Percentiles rank a stretch among this genome's conserved stretches.
phyloP scores from a whole-genome alignment of 2,888 invertebrate species.

The Helicoverpa assulta region DNA sequence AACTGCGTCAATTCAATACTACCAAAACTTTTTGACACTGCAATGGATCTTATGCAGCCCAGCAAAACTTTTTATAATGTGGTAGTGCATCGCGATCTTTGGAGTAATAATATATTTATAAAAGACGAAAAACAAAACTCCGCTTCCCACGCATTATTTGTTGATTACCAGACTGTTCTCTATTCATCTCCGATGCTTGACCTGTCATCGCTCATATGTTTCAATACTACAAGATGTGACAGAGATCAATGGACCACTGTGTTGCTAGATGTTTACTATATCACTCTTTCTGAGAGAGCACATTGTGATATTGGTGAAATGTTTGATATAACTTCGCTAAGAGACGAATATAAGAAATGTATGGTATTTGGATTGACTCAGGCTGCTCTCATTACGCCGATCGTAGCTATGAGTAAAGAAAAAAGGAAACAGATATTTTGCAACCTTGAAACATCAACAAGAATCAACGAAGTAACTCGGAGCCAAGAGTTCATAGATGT shows the following conservation, averaged over 20 bases:
- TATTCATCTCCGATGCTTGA: slow-evolving; percentile 93
- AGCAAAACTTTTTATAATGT: slow-evolving; percentile 84
- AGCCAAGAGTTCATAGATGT: slow-evolving; percentile 77
- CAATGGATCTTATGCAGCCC: slow-evolving; percentile 79
- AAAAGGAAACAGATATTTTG: slow-evolving; percentile 74
- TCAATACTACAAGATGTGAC: slow-evolving; percentile 86
- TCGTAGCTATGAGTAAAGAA: slow-evolving; percentile 71
- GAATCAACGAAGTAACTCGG: slow-evolving; percentile 74
- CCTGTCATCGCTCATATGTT: slow-evolving; percentile 88
- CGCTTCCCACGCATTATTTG: slow-evolving; percentile 86
- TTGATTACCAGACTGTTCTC: slow-evolving; percentile 93
- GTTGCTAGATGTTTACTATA: slow-evolving; percentile 90
- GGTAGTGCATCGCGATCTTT: slow-evolving; percentile 91
- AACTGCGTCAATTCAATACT: slow-evolving; percentile 68
- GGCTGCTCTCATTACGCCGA: slow-evolving; percentile 80
- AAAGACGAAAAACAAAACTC: slow-evolving; percentile 71
- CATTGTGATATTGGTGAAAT: slow-evolving; percentile 58
- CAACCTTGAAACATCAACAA: slow-evolving; percentile 68
- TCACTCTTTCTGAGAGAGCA: slow-evolving; percentile 82
- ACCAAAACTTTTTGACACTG: slow-evolving; percentile 70
- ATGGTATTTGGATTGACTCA: slow-evolving; percentile 80
- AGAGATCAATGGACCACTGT: slow-evolving; percentile 81
- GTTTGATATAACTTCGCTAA: slow-evolving; percentile 66
- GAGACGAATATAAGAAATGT: slow-evolving; percentile 75
- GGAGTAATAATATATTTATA: slow-evolving; percentile 91